Base-by-base conservation (phyloP, 2,797 vertebrate species). In the Myripristis murdjan region DNA sequence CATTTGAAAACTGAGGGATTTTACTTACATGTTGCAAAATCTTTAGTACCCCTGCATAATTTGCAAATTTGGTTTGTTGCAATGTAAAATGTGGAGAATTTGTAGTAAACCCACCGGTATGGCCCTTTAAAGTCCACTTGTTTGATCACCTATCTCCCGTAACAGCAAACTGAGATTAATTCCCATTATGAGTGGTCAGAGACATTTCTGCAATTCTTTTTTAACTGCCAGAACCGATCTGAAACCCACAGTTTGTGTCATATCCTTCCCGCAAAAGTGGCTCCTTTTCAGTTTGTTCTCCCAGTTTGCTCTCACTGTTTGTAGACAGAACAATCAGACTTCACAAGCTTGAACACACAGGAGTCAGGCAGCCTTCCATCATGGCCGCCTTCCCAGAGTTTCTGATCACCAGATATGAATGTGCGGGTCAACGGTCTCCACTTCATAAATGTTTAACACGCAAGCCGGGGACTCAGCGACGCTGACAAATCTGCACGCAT, bases 381-480 rank as follows among this genome's bases (percentile, higher is more conserved):
- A 73, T 90, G 87, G 90, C 87, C 55, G 51, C 83, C 85, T 89
- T 91, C 90, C 88, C 91, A 87, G 89, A 91, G 86, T 89, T 80
- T 91, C 89, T 91, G 89, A 92, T 91, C 86, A 84, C 86, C 82
- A 92, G 90, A 92, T 89, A 90, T 43, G 86, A 74, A 77, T 26
- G 65, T 88, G 87, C 70, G 66, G 89, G 87, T 86, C 85, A 78
- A 89, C 84, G 61, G 75, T 61, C 85, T 64, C 74, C 61, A 84
- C 67, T 87, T 81, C 75, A 59, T 83, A 72, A 83, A 86, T 37
- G 63, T 70, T 88, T 87, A 53, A 85, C 87, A 88, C 31, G 78
- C 73, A 47, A 85, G 70, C 71, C 71, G 69, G 73, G n/a, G 9
- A 1, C 61, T 74, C 62, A 15, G 75, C 16, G 4, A 72, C 26